Evolutionary conservation across 1,140 invertebrate species (phyloP), one percentile per base, ranked within the genome.

Genomic region (Yoshiicerus persimilis): DNA sequence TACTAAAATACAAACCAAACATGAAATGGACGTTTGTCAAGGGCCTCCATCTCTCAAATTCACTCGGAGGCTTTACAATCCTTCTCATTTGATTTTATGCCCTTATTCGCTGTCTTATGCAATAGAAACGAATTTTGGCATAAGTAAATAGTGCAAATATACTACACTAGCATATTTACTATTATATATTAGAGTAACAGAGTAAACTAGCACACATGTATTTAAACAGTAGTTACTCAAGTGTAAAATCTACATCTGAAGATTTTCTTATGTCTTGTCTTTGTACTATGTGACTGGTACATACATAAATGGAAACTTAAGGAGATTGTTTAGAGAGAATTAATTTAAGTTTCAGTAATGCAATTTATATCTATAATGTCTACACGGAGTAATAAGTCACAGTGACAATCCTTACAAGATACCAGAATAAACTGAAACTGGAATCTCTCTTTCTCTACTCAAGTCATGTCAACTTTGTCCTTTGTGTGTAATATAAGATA

Each of bases 21-120:
- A n/a, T n/a, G 47, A 84, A 84, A 84, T 84, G 38, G 36, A 34
- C 30, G 83, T n/a, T 84, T 27, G 38, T 84, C 83, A 84, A 84
- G 83, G 83, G 13, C 56, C 41, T 84, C 83, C n/a, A 84, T 84
- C 83, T 84, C 20, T 13, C 5, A 47, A 84, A 47, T 84, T 34
- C 83, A 84, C 16, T 56, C 23, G 2, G 32, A 75, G 25, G 13
- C 34, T 83, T 83, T 39, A 16, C 10, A 16, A 4, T 11, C 13
- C 5, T 13, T 4, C 25, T 70, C 9, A 16, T 70, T 32, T 70
- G 66, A 70, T 30, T 70, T 27, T 30, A 70, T 70, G 11, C 66
- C 11, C 41, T 16, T 20, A 47, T 30, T 16, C 2, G 25, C 23
- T 27, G 23, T 11, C 4, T n/a, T n/a, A n/a, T n/a, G n/a, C n/a